Evolutionary conservation across 2,888 invertebrate species (phyloP).

Genomic region (Chrysolina oricalcia): DNA sequence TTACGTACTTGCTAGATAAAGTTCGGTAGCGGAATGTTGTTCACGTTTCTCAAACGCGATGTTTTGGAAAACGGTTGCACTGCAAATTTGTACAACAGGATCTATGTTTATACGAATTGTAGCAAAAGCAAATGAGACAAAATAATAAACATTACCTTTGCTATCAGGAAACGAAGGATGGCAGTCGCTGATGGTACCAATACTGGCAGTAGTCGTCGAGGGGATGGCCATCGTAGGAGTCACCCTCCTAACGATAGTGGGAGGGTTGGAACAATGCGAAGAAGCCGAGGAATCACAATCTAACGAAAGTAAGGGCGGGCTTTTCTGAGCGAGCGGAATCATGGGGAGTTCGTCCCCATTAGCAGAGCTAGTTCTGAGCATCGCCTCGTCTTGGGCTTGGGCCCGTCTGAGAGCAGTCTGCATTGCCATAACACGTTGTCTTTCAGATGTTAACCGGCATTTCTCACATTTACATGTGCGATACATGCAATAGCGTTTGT

Average conservation of each 20-base stretch:
- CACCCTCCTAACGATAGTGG: slow-evolving; percentile 71
- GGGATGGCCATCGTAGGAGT: slow-evolving; percentile 55
- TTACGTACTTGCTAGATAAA: too few species aligned
- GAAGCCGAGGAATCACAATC: slow-evolving; percentile 78
- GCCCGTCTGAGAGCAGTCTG: slow-evolving; percentile 89
- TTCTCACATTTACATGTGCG: slow-evolving; percentile 89
- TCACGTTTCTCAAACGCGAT: too few species aligned
- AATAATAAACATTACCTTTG: neutral
- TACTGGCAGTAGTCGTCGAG: slow-evolving; percentile 69
- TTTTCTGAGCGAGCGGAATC: slow-evolving; percentile 65
- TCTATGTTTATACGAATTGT: too few species aligned
- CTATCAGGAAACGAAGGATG: slow-evolving; percentile 11
- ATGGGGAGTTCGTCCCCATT: slow-evolving; percentile 69
- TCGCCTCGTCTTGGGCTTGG: slow-evolving; percentile 88
- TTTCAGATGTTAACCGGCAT: slow-evolving; percentile 88
- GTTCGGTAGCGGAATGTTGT: too few species aligned
- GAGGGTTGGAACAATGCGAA: slow-evolving; percentile 74
- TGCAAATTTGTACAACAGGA: too few species aligned
- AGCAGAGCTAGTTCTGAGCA: slow-evolving; percentile 65
- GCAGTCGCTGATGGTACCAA: slow-evolving; percentile 57
- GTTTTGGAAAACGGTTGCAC: too few species aligned
- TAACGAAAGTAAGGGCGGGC: slow-evolving; percentile 69
- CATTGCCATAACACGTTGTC: slow-evolving; percentile 91
- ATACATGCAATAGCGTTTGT: slow-evolving; percentile 93
- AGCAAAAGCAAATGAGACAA: too few species aligned